These are phyloP conservation scores for Malurus cyaneus DNA, from an alignment of 2,113 vertebrate species.

Conservation along the genomic window DNA sequence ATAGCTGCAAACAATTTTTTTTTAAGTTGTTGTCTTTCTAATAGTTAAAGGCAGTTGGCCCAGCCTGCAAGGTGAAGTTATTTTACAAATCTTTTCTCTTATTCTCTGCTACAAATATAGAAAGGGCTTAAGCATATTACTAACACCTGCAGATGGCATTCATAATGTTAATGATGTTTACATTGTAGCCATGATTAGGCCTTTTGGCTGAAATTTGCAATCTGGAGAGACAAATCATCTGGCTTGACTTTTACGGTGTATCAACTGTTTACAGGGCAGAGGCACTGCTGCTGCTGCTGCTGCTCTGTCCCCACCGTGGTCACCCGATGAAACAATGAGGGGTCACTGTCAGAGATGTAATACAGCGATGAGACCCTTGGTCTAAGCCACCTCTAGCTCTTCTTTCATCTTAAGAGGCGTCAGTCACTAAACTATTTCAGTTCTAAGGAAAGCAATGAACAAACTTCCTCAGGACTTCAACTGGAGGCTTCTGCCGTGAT, in stretches of 20 bases:
- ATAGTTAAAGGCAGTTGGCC: not conserved
- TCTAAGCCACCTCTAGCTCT: not conserved
- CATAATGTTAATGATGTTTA: not conserved
- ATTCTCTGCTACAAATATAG: not conserved
- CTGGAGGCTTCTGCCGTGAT: not conserved
- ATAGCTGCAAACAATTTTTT: not conserved
- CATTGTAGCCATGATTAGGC: not conserved
- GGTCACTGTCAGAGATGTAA: not conserved
- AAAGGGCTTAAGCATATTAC: not conserved
- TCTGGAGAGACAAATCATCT: not conserved
- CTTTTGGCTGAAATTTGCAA: not conserved
- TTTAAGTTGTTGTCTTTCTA: not conserved
- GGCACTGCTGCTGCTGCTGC: not conserved
- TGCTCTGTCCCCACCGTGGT: not conserved
- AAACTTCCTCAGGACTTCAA: not conserved
- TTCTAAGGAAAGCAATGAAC: not conserved
- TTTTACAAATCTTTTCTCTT: not conserved
- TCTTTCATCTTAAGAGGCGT: not conserved
- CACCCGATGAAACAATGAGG: accelerated
- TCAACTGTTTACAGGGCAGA: not conserved
- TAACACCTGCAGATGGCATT: not conserved
- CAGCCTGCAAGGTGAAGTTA: not conserved
- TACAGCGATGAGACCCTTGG: not conserved
- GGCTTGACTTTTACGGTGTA: not conserved
- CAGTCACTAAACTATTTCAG: not conserved